Conservation (phyloP, 53 echinoderm and acorn worm species). For the Arbacia lixula region DNA sequence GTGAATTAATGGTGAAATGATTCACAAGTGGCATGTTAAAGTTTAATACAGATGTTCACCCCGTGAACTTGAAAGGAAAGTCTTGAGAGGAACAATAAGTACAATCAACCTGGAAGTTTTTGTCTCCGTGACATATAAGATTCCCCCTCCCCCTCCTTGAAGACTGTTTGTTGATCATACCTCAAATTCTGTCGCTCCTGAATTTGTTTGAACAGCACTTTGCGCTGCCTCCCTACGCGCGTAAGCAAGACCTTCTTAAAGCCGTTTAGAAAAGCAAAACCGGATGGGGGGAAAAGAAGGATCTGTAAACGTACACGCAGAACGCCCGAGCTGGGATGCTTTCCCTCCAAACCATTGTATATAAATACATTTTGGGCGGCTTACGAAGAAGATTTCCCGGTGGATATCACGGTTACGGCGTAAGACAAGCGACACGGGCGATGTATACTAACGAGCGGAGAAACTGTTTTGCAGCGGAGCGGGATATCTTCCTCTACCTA, state of each 20-base stretch:
- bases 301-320: not conserved
- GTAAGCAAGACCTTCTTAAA: not conserved
- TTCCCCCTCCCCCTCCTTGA: not conserved
- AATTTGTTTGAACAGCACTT: slow-evolving; percentile 50
- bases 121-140: no score
- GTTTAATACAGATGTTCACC: no score
- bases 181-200: not conserved
- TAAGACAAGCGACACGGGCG: not conserved
- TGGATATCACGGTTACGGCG: not conserved
- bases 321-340: not conserved
- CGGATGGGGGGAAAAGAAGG: not conserved
- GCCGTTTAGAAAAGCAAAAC: not conserved
- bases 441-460: slow-evolving; percentile 1
- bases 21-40: no score
- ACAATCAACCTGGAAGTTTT: slow-evolving; percentile 25
- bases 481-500: not conserved
- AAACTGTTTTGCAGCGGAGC: not conserved
- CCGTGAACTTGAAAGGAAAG: no score
- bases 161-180: slow-evolving; percentile 32
- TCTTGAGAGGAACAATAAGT: slow-evolving; percentile 29
- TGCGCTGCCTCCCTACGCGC: slow-evolving; percentile 13
- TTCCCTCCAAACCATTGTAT: slow-evolving; percentile 22
- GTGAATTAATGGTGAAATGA: no score
- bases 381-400: no score
- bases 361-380: slow-evolving; percentile 49